Evolutionary conservation across 2,888 invertebrate species (phyloP), one percentile per base, ranked within the genome.

Genomic region (Neoscelio sp.): DNA sequence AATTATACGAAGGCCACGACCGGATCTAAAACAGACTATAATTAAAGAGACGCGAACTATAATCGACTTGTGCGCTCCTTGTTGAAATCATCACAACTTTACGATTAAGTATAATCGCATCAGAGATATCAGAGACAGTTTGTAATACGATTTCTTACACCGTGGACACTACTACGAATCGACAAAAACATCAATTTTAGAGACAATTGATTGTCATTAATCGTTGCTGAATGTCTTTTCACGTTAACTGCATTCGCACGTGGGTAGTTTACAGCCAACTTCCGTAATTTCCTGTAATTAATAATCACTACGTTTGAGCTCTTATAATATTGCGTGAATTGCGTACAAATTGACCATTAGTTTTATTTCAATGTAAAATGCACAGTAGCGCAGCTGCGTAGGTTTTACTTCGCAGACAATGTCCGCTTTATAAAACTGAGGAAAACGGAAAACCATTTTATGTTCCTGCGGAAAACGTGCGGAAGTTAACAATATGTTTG

Each of bases 1-100:
- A 79, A 77, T 81, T 79, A 77, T 67, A 74, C 81, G 65, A 81
- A 81, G 65, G 77, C 76, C 79, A 65, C 62, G 70, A 70, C 68
- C 78, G 68, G 78, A 81, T 79, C 73, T 70, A 56, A 79, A 81
- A 65, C 62, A 23, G 44, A 67, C 74, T 78, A 81, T 81, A 81
- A 79, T 81, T 79, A 79, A 81, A 40, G 70, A 23, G 62, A 65
- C 64, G 17, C 56, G 40, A 50, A 67, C 67, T 71, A 60, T 65
- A 52, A 71, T 77, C 68, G 56, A 68, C 42, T 58, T 4, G 54
- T 44, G 40, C 67, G 50, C 13, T 26, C n/a, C 56, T 26, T 17
- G 18, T 1, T 23, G 10, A 12, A 28, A 26, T 40, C 40, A 23
- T 38, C 38, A 12, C 52, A 38, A 40, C 18, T 28, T 12, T 7